phyloP scores from a whole-genome alignment of 1,140 invertebrate species.

The Trachymyrmex septentrionalis region DNA sequence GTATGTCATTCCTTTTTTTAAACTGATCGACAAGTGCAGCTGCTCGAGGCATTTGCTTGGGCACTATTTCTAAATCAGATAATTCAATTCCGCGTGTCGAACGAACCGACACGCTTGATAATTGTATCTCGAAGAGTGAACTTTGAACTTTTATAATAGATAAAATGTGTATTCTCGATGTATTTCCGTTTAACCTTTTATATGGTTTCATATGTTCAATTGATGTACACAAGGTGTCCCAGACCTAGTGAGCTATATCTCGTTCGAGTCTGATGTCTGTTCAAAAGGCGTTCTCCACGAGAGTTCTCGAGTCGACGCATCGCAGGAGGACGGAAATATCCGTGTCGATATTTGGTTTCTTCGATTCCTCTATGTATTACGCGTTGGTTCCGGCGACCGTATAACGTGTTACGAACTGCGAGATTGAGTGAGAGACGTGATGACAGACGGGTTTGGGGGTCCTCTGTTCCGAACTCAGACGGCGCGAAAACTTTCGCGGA shows the following conservation, averaged over 20 bases:
- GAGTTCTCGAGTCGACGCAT: background rate
- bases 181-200: conserved; percentile 3
- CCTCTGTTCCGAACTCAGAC: background rate
- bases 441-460: background rate
- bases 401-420: background rate
- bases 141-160: conserved; percentile 17
- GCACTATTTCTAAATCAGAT: conserved; percentile 14
- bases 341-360: background rate
- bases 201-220: background rate
- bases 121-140: conserved; percentile 2
- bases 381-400: background rate
- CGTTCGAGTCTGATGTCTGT: background rate
- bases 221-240: background rate
- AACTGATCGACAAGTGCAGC: background rate
- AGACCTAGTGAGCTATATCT: background rate
- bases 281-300: background rate
- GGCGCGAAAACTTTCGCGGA: background rate
- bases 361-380: conserved; percentile 17
- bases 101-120: background rate
- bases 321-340: background rate
- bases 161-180: background rate
- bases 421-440: background rate
- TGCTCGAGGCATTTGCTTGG: background rate
- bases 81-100: conserved; percentile 23
- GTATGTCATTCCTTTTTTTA: background rate